Percentiles rank a stretch among this genome's conserved stretches.
These are phyloP conservation scores for Poecilia velifera DNA, from an alignment of 2,797 vertebrate genomes.

Conservation along the genomic window DNA sequence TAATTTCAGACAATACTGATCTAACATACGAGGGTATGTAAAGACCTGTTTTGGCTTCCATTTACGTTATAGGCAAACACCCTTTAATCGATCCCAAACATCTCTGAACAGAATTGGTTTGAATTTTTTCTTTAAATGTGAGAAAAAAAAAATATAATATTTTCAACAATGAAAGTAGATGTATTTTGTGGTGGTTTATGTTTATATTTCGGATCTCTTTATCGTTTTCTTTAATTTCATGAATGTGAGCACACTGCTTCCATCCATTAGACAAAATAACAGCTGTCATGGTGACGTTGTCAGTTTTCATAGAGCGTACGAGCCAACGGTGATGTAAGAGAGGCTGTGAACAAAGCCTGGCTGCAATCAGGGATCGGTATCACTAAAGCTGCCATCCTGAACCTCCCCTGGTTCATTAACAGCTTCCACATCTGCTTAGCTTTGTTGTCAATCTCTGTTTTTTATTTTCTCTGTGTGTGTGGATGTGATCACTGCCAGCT, in stretches of 20 bases:
- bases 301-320: conserved; percentile 16
- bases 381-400: conserved; percentile 20
- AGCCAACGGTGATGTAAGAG: conserved; percentile 39
- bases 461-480: conserved; percentile 10
- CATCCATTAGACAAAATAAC: conserved; percentile 16
- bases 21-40: neutral
- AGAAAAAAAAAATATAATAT: neutral
- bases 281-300: conserved; percentile 2
- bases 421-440: conserved; percentile 53
- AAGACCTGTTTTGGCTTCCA: neutral
- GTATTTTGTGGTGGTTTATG: neutral
- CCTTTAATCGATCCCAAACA: too few species aligned
- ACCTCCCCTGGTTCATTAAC: conserved; percentile 51
- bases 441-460: conserved; percentile 27
- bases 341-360: conserved; percentile 14
- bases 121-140: too few species aligned
- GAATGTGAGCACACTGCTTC: neutral
- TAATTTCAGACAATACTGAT: neutral
- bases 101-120: too few species aligned
- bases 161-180: neutral
- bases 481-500: conserved; percentile 7
- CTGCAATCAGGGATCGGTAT: conserved; percentile 6
- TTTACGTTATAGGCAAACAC: neutral
- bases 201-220: neutral
- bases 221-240: neutral